Conservation (phyloP, 2,113 vertebrate genomes). For the Chamaetylas fuelleborni region DNA sequence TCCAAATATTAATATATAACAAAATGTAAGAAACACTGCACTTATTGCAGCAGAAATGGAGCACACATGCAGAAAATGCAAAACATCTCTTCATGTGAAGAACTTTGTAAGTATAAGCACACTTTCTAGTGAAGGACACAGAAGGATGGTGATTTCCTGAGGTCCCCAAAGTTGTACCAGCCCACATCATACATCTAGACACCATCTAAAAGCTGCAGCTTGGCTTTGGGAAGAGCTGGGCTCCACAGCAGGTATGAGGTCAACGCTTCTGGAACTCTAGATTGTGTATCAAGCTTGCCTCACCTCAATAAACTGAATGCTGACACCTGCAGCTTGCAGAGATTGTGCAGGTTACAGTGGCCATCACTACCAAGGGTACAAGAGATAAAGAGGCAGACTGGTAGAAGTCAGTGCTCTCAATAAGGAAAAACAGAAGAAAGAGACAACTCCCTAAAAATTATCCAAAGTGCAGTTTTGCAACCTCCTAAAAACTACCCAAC, state of each 20-base stretch:
- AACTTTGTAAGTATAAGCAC: rapidly evolving
- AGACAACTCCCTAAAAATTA: neutral
- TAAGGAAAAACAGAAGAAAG: neutral
- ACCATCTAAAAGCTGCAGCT: neutral
- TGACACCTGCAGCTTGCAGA: neutral
- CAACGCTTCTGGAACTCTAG: neutral
- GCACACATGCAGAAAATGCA: neutral
- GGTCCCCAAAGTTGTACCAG: neutral
- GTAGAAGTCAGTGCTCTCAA: neutral
- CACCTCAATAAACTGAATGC: neutral
- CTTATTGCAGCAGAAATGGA: neutral
- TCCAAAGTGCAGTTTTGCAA: neutral
- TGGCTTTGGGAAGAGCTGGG: neutral
- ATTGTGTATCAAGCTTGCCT: neutral
- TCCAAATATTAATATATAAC: neutral
- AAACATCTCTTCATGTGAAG: neutral
- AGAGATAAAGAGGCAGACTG: neutral
- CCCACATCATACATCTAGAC: neutral
- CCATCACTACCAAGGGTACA: neutral
- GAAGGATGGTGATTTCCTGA: neutral
- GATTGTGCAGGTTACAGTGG: neutral
- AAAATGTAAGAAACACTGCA: neutral
- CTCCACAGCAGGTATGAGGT: neutral
- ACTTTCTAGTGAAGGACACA: neutral
- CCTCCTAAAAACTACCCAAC: neutral